Evolutionary conservation across 37 sponge, comb jelly and placozoan genomes (phyloP).

Genomic region (Oscarella lobularis): DNA sequence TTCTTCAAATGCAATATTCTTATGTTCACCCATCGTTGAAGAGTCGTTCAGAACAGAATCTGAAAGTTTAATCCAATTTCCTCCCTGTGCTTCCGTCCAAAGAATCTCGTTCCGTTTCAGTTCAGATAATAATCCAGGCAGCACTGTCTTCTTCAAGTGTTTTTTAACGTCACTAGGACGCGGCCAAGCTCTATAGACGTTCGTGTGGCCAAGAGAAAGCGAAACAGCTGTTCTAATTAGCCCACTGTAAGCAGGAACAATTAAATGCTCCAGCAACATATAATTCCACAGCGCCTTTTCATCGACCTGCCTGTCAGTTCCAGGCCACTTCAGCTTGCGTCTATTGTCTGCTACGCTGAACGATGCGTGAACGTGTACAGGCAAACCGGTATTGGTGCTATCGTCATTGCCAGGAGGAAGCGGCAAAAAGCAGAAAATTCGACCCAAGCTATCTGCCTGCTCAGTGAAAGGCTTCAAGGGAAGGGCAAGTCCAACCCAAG

Average conservation of each 20-base stretch:
- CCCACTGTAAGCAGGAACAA: background rate
- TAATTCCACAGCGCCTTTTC: constrained; percentile 58
- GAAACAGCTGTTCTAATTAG: background rate
- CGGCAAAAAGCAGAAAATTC: constrained; percentile 75
- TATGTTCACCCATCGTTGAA: background rate
- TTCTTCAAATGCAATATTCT: background rate
- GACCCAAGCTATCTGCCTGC: constrained; percentile 9
- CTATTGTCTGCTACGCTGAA: constrained; percentile 40
- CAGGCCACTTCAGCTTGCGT: constrained; percentile 36
- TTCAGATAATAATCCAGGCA: background rate
- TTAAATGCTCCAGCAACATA: constrained; percentile 15
- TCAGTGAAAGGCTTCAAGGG: background rate
- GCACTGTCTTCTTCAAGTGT: background rate
- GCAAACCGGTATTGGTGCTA: constrained; percentile 11
- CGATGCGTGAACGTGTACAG: constrained; percentile 61
- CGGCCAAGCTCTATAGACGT: background rate
- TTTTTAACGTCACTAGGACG: background rate
- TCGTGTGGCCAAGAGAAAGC: background rate
- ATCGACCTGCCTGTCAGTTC: constrained; percentile 21
- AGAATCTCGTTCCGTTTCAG: background rate
- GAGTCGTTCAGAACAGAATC: background rate
- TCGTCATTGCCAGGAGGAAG: constrained; percentile 16
- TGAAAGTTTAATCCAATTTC: background rate
- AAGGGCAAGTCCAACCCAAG: constrained; percentile 42
- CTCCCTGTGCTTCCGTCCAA: background rate